phyloP scores from a whole-genome alignment of 2,888 invertebrate species.

The Minunthozetes semirufus region DNA sequence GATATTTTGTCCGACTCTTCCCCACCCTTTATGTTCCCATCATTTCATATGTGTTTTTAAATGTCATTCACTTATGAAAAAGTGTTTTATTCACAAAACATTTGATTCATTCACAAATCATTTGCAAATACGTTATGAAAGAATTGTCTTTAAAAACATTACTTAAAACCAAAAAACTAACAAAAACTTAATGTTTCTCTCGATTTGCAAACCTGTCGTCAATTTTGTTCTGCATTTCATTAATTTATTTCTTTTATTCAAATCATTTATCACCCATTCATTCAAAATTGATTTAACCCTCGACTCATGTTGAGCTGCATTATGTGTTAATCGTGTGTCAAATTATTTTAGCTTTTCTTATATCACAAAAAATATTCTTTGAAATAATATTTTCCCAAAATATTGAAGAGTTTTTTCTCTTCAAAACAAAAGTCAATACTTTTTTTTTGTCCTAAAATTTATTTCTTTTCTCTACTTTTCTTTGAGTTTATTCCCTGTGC shows the following conservation, averaged over 20 bases:
- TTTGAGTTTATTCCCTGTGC: not conserved
- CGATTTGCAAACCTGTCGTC: not conserved
- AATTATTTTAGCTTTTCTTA: not conserved
- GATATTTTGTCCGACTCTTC: not conserved
- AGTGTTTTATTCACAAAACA: conserved; percentile 6
- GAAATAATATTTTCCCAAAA: no score
- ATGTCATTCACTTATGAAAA: conserved; percentile 2
- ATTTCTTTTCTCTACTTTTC: not conserved
- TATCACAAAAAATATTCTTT: no score
- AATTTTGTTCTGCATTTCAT: conserved; percentile 14
- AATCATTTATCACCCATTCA: not conserved
- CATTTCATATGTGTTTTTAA: conserved; percentile 23
- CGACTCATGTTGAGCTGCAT: conserved; percentile 21
- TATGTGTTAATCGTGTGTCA: conserved; percentile 17
- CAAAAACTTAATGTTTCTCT: conserved; percentile 15
- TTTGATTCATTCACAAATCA: not conserved
- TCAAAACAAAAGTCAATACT: not conserved
- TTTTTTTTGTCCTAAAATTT: not conserved
- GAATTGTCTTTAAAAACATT: not conserved
- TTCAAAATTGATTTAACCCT: not conserved
- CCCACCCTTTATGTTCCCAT: conserved; percentile 29
- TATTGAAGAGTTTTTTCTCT: not conserved
- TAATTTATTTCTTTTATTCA: not conserved
- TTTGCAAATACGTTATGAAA: not conserved
- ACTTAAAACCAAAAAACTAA: not conserved